Evolutionary conservation across 2,113 vertebrate species (phyloP), one percentile per base, ranked within the genome.

Genomic region (Aplodontia rufa): DNA sequence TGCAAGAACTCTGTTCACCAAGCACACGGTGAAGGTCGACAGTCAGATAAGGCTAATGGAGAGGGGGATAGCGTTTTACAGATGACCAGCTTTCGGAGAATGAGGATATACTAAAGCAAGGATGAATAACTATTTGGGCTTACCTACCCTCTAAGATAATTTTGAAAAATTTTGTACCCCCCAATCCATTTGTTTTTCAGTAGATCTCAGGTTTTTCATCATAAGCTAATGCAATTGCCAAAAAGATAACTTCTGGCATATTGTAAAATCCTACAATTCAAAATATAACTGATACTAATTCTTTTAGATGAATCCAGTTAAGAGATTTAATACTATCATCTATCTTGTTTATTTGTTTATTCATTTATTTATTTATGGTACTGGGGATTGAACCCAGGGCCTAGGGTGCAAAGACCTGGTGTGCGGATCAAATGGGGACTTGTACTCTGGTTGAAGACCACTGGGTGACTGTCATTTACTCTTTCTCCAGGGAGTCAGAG

Each of bases 361-460:
- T 55, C 8, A 55, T 55, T 58, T 24, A 60, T 60, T 60, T 60
- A 60, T 60, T 60, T 60, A 60, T 60, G 24, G 58, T 26, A 10
- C 58, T 60, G 24, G 58, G 24, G 58, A 60, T 60, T 60, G 58
- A 60, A 60, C 58, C 24, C 9, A 28, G 6, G 24, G 58, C 10
- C 58, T 60, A 8, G 79, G 32, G 32, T 6, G 30, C 49, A 78
- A 62, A 74, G 53, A 3, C 7, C 5, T 11, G 1, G n/a, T n/a
- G 0, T 0, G 17, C 11, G 10, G 17, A 12, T 20, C 1, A 0
- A 1, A 5, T 3, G 10, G 40, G 35, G 30, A 13, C 22, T 22
- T 14, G 10, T 0, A 7, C 37, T 8, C 5, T 45, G 2, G 19
- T 8, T 51, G n/a, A 80, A 32, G 84, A 30, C 0, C 0, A 11